These are phyloP conservation scores for Calvadosia cruxmelitensis DNA, from an alignment of 30 jellyfish, hydroid and myxozoan species.

Conservation along the genomic window DNA sequence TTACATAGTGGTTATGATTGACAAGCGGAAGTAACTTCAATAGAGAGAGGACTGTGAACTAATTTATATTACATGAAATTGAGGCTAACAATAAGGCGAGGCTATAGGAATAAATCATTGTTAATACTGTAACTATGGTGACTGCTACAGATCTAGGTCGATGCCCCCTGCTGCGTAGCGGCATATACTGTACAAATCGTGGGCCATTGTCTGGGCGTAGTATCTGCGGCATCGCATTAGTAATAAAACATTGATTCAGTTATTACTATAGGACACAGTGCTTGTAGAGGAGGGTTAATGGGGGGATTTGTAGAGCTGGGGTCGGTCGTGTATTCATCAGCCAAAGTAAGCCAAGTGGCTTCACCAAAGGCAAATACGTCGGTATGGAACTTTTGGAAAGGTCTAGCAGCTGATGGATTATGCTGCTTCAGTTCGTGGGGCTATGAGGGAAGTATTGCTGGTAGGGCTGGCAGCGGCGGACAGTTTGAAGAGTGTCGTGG, in stretches of 20 bases:
- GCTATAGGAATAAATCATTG: too few species aligned
- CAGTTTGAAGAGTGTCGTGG: background rate
- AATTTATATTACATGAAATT: too few species aligned
- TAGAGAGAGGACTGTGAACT: too few species aligned
- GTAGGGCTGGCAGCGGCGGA: background rate
- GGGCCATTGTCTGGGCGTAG: conserved; percentile 1
- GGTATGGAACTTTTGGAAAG: background rate
- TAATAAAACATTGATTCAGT: background rate
- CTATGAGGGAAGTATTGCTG: background rate
- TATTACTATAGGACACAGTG: background rate
- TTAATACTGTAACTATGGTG: too few species aligned
- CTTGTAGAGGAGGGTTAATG: too few species aligned
- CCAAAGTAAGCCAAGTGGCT: background rate
- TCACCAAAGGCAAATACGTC: background rate
- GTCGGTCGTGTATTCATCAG: background rate
- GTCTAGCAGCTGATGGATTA: background rate
- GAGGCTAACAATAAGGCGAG: too few species aligned
- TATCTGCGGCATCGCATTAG: background rate
- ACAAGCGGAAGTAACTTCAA: too few species aligned
- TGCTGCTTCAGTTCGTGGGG: background rate
- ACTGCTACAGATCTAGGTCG: too few species aligned
- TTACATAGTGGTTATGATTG: too few species aligned
- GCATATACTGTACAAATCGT: too few species aligned
- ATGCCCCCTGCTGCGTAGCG: too few species aligned
- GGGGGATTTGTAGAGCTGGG: too few species aligned